Base-by-base conservation (phyloP, 2,888 invertebrate species). In the Tortricodes alternella region DNA sequence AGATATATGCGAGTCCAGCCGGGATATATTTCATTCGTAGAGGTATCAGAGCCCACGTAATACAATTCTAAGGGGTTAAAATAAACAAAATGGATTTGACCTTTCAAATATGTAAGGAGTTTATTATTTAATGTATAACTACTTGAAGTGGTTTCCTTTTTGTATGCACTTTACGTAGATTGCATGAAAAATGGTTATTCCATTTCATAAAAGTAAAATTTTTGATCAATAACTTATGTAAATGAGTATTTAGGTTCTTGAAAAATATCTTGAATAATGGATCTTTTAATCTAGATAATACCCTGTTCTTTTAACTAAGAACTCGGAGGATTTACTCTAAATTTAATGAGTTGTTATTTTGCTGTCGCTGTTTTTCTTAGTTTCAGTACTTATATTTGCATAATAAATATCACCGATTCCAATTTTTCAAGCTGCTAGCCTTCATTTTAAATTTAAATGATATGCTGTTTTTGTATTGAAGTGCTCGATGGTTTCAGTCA, bases 381-480 rank as follows among this genome's bases (percentile, higher is more conserved):
- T 49, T 32, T 49, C 60, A 53, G 57, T 61, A 59, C 41, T 41
- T 56, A 61, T 60, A 74, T 70, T 71, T 67, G 55, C 71, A 65
- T 74, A 71, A 67, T 67, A 68, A 73, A 74, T 75, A 72, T 70
- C 58, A 58, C 59, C 62, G 63, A 63, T 67, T 50, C 53, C 49
- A 57, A 53, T 60, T 62, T 61, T 58, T 58, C 58, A 53, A 62
- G 60, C 52, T 63, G 62, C 61, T 38, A 49, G 39, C 35, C 16
- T 34, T 46, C 57, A 62, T 66, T 74, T 68, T 68, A 62, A 68
- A 72, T 70, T 73, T 65, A 58, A 63, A 62, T 64, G 62, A 61
- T 64, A 65, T 29, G 24, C 41, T 41, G 39, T 43, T 44, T 51
- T 55, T 51, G 41, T 59, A 18, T 46, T 18, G 58, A 60, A 58